These are phyloP conservation scores for Tapera naevia DNA, from an alignment of 2,797 vertebrate species.

Conservation along the genomic window DNA sequence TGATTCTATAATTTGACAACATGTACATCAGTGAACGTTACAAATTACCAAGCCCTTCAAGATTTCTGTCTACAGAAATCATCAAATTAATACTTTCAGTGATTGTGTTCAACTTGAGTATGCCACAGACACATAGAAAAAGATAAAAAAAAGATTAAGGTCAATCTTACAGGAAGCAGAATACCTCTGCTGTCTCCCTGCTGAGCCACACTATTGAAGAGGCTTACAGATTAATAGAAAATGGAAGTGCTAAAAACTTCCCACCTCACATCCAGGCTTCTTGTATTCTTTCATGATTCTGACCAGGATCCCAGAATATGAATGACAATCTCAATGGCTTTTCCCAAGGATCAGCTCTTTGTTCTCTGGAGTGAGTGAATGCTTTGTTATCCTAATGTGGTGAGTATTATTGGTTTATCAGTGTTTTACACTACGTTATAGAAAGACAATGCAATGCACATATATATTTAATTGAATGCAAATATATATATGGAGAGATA, in stretches of 20 bases:
- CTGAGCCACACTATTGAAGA: fast-evolving
- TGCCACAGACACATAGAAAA: not conserved
- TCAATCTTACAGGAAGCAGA: not conserved
- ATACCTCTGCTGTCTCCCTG: not conserved
- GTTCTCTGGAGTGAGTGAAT: not conserved
- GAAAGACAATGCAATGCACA: not conserved
- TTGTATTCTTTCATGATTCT: not conserved
- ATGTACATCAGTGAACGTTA: not conserved
- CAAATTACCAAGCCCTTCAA: not conserved
- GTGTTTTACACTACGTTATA: not conserved
- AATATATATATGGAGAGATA: not conserved
- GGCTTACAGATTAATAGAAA: not conserved
- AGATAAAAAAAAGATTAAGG: not conserved
- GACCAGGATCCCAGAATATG: not conserved
- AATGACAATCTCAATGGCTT: not conserved
- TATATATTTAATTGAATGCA: not conserved
- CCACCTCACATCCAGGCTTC: not conserved
- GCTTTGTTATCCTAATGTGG: not conserved
- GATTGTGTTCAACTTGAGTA: not conserved
- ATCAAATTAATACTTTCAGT: not conserved
- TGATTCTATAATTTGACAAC: not conserved
- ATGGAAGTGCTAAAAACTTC: not conserved
- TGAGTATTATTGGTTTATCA: not conserved
- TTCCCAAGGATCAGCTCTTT: not conserved
- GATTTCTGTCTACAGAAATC: not conserved